phyloP scores from a whole-genome alignment of 2,797 vertebrate species.

The Sebastes oblongus region DNA sequence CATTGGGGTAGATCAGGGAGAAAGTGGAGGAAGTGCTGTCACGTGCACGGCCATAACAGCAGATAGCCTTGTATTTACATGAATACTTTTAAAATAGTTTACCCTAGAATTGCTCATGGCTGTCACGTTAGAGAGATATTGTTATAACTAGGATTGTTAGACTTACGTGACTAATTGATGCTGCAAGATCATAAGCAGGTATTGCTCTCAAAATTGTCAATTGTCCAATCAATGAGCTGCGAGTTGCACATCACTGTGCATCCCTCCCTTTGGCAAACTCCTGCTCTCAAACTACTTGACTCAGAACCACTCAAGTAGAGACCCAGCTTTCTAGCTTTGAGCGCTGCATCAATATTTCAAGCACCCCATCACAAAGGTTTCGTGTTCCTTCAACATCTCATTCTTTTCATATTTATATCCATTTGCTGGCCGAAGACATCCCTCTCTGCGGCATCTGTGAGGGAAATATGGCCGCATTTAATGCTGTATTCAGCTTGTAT shows the following conservation, averaged over 20 bases:
- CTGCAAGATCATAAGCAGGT: background rate
- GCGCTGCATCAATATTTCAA: constrained; percentile 75
- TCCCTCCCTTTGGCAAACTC: constrained; percentile 23
- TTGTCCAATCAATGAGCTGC: constrained; percentile 3
- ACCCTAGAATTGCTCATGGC: background rate
- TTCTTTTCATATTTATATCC: constrained; percentile 71
- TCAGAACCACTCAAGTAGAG: constrained; percentile 52
- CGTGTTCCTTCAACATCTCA: constrained; percentile 54
- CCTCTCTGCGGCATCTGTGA: constrained; percentile 34
- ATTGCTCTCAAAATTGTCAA: background rate
- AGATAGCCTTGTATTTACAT: background rate
- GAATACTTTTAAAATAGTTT: background rate
- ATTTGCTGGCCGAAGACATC: constrained; percentile 52
- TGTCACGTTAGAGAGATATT: background rate
- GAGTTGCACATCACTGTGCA: constrained; percentile 19
- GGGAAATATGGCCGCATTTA: constrained; percentile 53
- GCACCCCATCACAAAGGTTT: constrained; percentile 65
- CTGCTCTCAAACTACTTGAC: constrained; percentile 38
- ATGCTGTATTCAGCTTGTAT: constrained; percentile 62
- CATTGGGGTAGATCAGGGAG: constrained; percentile 55
- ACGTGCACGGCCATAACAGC: constrained; percentile 10
- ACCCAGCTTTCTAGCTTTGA: constrained; percentile 43
- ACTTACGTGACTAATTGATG: background rate
- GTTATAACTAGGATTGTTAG: background rate
- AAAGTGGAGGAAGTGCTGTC: constrained; percentile 62